A percentile compares a stretch with the other conserved stretches of the same genome.
phyloP scores from a whole-genome alignment of 2,888 invertebrate genomes.

The Sepioteuthis lessoniana region DNA sequence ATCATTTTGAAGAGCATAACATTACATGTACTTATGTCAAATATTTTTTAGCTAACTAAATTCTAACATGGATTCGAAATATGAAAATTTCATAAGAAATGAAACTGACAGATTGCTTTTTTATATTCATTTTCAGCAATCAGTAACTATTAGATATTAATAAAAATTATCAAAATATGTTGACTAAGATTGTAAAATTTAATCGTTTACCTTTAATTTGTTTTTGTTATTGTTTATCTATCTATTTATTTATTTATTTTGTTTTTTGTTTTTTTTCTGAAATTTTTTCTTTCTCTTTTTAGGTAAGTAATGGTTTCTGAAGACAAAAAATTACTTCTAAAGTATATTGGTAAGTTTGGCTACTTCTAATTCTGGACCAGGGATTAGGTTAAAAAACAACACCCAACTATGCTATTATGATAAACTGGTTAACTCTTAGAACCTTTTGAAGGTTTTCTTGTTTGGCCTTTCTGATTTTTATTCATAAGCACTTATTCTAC shows the following conservation, averaged over 20 bases:
- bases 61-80: neutral
- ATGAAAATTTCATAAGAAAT: neutral
- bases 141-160: neutral
- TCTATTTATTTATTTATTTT: too few species aligned
- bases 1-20: too few species aligned
- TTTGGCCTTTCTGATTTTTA: too few species aligned
- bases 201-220: neutral
- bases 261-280: neutral
- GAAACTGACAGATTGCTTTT: neutral
- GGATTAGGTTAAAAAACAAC: too few species aligned
- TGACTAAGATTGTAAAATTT: neutral
- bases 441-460: too few species aligned
- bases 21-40: too few species aligned
- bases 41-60: neutral
- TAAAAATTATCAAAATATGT: neutral
- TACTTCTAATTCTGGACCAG: too few species aligned
- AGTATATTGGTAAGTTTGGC: neutral
- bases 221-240: too few species aligned
- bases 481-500: too few species aligned
- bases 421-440: too few species aligned
- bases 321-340: neutral
- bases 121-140: neutral
- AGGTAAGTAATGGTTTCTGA: neutral
- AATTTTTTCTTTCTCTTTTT: neutral
- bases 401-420: too few species aligned